Base-by-base conservation (phyloP, 2,113 vertebrate genomes). In the Lepisosteus osseus region DNA sequence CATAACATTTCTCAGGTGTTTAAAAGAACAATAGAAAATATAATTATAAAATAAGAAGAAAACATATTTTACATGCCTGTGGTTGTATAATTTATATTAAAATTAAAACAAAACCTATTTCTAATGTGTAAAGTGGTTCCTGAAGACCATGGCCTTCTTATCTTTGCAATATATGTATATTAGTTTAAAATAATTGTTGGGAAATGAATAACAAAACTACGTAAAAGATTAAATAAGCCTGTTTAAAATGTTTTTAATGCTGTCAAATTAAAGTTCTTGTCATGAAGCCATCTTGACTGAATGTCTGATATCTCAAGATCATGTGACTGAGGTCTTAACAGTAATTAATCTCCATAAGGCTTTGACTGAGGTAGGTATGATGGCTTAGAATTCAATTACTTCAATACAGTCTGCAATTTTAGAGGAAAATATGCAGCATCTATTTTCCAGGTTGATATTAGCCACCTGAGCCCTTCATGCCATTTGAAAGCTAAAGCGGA, bases 341-440 rank as follows among this genome's bases (percentile, higher is more conserved):
- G 94, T 95, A 97, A 97, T 98, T 98, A 97, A 99, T 98, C 95
- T 96, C 95, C 94, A 95, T 96, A 94, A 97, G 94, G 91, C 89
- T 89, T 81, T 91, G 93, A 93, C 92, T 82, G 92, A 92, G 92
- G 87, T 93, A 94, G 95, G 94, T 94, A 94, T 92, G 93, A 95
- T 90, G 94, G 93, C 92, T 93, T 90, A 83, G 93, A 96, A 94
- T 93, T 90, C 88, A 92, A 94, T 94, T 94, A 93, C 86, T 86
- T 88, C 86, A 88, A 89, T 75, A 72, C 73, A 72, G 73, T 62
- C 68, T 86, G 86, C 86, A 91, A 93, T 91, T 76, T 91, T 88
- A 90, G 75, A 86, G 86, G 85, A 81, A 85, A 87, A 91, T 90
- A 90, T 86, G 87, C 84, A 82, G 84, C 85, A 82, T 91, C 86